phyloP scores from a whole-genome alignment of 2,113 vertebrate genomes.

The Chiloscyllium plagiosum region DNA sequence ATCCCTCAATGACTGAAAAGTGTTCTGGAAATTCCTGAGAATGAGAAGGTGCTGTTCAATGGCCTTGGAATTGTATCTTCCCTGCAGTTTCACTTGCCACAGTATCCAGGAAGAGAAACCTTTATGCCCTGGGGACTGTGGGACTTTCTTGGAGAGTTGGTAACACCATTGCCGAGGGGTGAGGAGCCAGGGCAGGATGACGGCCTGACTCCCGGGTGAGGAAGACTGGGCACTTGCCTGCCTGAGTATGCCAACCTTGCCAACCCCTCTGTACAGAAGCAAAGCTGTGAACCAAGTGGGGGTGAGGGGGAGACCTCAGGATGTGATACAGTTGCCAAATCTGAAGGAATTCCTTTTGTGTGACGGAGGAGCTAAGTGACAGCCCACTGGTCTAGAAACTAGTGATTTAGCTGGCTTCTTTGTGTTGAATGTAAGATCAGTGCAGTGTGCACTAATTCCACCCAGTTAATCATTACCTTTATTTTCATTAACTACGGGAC shows the following conservation, averaged over 20 bases:
- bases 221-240: background rate
- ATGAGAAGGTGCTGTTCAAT: too few relatives aligned
- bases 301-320: background rate
- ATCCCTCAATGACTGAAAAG: too few relatives aligned
- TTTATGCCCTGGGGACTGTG: background rate
- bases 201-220: background rate
- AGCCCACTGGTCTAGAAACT: background rate
- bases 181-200: background rate
- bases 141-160: background rate
- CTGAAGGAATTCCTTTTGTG: background rate
- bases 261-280: background rate
- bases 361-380: background rate
- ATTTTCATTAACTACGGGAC: background rate
- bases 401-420: background rate
- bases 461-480: slow-evolving; percentile 27
- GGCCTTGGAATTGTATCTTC: background rate
- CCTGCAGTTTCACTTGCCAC: background rate
- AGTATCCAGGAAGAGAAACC: background rate
- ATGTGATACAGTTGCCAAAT: background rate
- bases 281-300: background rate
- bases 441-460: slow-evolving; percentile 2
- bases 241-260: background rate
- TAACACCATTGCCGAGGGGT: background rate
- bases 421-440: background rate
- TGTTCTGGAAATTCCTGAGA: too few relatives aligned